A percentile compares a stretch with the other conserved stretches of the same genome.
These are phyloP conservation scores for Nephrotoma appendiculata DNA, from an alignment of 2,888 invertebrate species.

Conservation along the genomic window DNA sequence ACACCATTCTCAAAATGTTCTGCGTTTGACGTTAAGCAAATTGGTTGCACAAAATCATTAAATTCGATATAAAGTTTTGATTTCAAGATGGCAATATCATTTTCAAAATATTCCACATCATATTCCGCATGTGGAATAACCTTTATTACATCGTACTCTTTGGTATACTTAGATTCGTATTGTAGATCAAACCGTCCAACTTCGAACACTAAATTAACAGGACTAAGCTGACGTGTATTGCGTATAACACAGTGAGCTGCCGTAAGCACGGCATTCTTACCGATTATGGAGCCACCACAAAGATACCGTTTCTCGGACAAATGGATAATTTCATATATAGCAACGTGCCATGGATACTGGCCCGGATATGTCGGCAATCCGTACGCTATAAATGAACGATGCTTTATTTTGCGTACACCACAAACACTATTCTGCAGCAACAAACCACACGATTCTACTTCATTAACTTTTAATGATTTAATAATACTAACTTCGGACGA, in stretches of 20 bases:
- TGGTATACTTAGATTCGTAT: not conserved
- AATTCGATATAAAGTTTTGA: not conserved
- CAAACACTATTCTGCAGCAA: not conserved
- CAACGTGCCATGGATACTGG: not conserved
- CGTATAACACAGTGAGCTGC: not conserved
- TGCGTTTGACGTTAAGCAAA: not conserved
- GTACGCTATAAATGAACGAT: not conserved
- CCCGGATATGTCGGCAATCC: not conserved
- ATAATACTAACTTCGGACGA: not conserved
- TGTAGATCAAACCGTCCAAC: not conserved
- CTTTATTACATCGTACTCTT: not conserved
- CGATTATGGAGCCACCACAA: not conserved
- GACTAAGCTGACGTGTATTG: not conserved
- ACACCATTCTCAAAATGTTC: not conserved
- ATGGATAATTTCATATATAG: not conserved
- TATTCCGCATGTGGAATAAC: not conserved
- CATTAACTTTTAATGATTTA: not conserved
- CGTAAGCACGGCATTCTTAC: not conserved
- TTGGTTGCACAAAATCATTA: not conserved
- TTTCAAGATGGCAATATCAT: not conserved
- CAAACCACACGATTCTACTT: not conserved
- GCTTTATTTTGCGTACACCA: not conserved
- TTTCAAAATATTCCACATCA: not conserved
- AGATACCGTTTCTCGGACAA: not conserved
- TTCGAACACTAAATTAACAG: not conserved